Conservation (phyloP, 2,797 vertebrate species). For the Neopelma chrysocephalum region DNA sequence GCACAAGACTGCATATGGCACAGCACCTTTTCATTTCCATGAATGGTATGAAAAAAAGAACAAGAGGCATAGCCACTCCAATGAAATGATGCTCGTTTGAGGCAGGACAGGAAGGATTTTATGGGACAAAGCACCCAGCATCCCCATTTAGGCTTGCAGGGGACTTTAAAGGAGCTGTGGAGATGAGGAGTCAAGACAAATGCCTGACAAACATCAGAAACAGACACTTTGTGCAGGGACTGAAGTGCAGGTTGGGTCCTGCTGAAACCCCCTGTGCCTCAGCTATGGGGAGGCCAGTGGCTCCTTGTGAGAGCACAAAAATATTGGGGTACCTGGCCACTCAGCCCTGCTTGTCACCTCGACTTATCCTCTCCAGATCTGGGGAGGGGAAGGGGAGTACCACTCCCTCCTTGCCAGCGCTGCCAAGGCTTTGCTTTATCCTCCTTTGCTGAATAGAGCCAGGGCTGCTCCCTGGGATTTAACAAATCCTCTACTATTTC, state of each 20-base stretch:
- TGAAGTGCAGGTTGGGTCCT: background rate
- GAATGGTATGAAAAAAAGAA: background rate
- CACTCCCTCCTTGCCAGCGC: background rate
- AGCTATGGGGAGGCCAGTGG: background rate
- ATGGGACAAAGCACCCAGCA: background rate
- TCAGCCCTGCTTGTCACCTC: background rate
- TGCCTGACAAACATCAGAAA: background rate
- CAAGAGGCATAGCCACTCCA: rapidly evolving
- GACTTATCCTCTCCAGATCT: background rate
- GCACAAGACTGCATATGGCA: background rate
- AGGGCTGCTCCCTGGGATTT: background rate
- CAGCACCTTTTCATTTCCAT: background rate
- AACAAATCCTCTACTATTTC: slow-evolving; percentile 42
- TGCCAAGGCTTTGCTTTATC: background rate
- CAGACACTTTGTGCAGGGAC: background rate
- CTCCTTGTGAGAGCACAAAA: rapidly evolving
- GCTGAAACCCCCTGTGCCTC: background rate
- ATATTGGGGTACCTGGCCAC: background rate
- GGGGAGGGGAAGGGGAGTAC: background rate
- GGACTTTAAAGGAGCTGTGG: background rate
- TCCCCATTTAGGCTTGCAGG: background rate
- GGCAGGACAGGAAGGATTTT: background rate
- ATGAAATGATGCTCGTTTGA: background rate
- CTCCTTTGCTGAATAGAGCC: background rate
- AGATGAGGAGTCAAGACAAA: background rate